Base-by-base conservation (phyloP, 2,888 invertebrate genomes). In the Eueremaeus valkanovi region DNA sequence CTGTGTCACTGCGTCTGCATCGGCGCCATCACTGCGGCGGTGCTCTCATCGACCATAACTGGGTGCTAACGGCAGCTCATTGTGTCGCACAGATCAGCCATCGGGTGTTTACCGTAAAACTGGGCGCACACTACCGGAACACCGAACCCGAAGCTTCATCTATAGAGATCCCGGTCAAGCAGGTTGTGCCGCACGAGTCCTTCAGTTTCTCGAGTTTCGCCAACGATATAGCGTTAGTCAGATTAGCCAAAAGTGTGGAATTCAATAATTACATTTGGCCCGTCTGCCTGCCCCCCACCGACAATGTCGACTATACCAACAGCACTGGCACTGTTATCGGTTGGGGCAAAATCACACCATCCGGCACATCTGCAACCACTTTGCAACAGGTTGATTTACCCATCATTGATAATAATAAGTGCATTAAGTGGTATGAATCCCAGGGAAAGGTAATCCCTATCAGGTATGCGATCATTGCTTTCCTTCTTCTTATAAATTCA, bases 201-300 rank as follows among this genome's bases (percentile, higher is more conserved):
- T 75, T 75, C 42, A 75, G 51, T 31, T 75, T 66, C 21, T 55
- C 75, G 0, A 75, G 72, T 24, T 78, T 76, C 55, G 72, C 83
- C 75, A 86, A 89, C 81, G 90, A 92, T 81, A 87, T 90, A 79
- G 93, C 93, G 3, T 86, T 94, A n/a, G 82, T 94, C 61, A 89
- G 90, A 82, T 85, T 77, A 63, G 33, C 63, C 3, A 24, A 51
- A 9, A 42, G 55, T n/a, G 51, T 76, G 16, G 36, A 72, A 3
- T 77, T 49, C 29, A 70, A 36, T 8, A 63, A 75, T 45, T 75
- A 73, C 31, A 73, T 77, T 31, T 21, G 11, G 40, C 76, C 77
- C 0, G 66, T 77, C 13, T 77, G 77, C 72, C 58, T 77, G 42
- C 77, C 77, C 16, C n/a, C 8, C 0, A 36, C 51, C 6, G 49